These are phyloP conservation scores for Platalea minor DNA, from an alignment of 2,797 vertebrate genomes.

Conservation along the genomic window DNA sequence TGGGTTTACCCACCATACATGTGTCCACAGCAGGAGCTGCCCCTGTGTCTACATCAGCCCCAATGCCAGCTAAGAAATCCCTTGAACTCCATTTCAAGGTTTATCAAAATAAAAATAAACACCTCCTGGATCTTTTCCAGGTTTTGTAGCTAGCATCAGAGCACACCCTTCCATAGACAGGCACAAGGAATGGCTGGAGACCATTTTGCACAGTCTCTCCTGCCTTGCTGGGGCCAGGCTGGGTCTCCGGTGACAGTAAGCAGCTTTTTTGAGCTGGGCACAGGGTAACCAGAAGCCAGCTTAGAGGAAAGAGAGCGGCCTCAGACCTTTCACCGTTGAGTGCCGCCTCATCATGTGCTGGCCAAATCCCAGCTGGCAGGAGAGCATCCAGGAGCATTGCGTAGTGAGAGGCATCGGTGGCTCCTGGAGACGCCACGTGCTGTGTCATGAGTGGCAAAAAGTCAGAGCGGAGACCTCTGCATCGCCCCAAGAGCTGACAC, in stretches of 20 bases:
- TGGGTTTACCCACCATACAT: background rate
- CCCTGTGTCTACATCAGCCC: background rate
- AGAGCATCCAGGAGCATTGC: rapidly evolving
- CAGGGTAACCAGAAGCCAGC: background rate
- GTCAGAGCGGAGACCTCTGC: background rate
- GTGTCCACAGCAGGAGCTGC: background rate
- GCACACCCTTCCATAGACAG: background rate
- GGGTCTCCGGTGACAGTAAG: background rate
- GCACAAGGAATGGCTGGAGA: background rate
- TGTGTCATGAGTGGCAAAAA: background rate
- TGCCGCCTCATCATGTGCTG: background rate
- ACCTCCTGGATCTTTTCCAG: background rate
- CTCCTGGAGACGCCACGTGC: background rate
- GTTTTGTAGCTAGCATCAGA: background rate
- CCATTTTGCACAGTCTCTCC: background rate
- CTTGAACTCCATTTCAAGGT: background rate
- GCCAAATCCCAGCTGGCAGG: background rate
- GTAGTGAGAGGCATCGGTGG: background rate
- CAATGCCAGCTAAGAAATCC: background rate
- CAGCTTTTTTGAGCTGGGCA: background rate
- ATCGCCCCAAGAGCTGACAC: background rate
- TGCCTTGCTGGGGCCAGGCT: background rate
- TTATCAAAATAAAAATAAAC: background rate
- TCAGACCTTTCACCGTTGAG: background rate
- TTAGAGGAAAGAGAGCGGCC: background rate